Conservation (phyloP, 1,140 invertebrate genomes). For the Pseudomyrmex sp. region DNA sequence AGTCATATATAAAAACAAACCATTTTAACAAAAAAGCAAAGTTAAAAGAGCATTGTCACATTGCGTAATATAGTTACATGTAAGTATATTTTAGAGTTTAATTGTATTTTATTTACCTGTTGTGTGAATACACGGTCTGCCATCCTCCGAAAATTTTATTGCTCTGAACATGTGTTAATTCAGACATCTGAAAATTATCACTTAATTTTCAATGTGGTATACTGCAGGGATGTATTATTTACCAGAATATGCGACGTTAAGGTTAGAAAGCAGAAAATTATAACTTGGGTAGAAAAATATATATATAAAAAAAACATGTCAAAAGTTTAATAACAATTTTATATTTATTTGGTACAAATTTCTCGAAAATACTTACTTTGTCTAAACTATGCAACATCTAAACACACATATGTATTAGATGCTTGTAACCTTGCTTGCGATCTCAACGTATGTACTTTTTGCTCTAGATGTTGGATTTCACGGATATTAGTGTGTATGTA, state of each 20-base stretch:
- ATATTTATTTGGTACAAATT: too few relatives aligned
- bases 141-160: slow-evolving; percentile 92
- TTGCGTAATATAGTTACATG: neutral
- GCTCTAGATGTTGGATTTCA: too few relatives aligned
- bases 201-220: neutral
- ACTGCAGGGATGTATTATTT: neutral
- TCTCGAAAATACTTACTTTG: too few relatives aligned
- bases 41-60: neutral
- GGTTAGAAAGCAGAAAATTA: neutral
- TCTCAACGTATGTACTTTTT: too few relatives aligned
- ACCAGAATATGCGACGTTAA: neutral
- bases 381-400: too few relatives aligned
- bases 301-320: neutral
- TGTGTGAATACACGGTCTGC: slow-evolving; percentile 94
- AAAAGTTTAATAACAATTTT: neutral
- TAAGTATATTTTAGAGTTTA: neutral
- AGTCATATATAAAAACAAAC: neutral
- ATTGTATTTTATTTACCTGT: slow-evolving; percentile 86
- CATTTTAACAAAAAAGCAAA: neutral
- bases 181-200: slow-evolving; percentile 78
- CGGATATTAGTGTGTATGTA: too few relatives aligned
- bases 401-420: too few relatives aligned
- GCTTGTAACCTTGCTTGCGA: too few relatives aligned
- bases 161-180: slow-evolving; percentile 88
- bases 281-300: neutral